Evolutionary conservation across 2,113 vertebrate genomes (phyloP), one percentile per base, ranked within the genome.

Genomic region (Phocoena sinus): DNA sequence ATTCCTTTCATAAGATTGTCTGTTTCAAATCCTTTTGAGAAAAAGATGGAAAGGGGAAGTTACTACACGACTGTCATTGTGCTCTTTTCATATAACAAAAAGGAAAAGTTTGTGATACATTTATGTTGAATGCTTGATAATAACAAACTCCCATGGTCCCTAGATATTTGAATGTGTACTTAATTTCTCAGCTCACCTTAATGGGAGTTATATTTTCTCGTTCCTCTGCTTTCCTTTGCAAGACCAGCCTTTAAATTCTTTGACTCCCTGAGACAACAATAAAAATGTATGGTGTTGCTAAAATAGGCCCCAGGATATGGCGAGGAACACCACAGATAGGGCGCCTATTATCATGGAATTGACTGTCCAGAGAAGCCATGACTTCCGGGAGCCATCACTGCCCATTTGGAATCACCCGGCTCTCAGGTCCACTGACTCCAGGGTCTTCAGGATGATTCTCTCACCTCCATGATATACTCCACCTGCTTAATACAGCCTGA

Each of bases 111-210:
- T 0, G 26, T 65, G 2, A 50, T 90, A 63, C 65, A 89, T 77
- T 80, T 96, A 58, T 89, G 71, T 94, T 80, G 93, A 94, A 94
- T 96, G 31, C 63, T 77, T 83, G 31, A 62, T 91, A 97, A 89
- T 63, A 92, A 87, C 79, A 82, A 70, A 73, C 23, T 97, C 91
- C 53, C 44, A 8, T 3, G 53, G 28, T 62, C 17, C 50, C 6
- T 47, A 50, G 47, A 60, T 67, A 14, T 20, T 77, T 79, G 26
- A 79, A 83, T 41, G 21, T 56, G 12, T 25, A 33, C 23, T 41
- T 87, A 8, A 26, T 14, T 38, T 82, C 70, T n/a, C 8, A n/a
- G 18, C 26, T 73, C 79, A 53, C 25, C 6, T 68, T 79, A 67
- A 28, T 4, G 17, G 47, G 36, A 79, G 41, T 79, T 86, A 21